Percentiles rank a stretch among this genome's conserved stretches.
These are phyloP conservation scores for Maconellicoccus hirsutus DNA, from an alignment of 1,140 invertebrate species.

Conservation along the genomic window DNA sequence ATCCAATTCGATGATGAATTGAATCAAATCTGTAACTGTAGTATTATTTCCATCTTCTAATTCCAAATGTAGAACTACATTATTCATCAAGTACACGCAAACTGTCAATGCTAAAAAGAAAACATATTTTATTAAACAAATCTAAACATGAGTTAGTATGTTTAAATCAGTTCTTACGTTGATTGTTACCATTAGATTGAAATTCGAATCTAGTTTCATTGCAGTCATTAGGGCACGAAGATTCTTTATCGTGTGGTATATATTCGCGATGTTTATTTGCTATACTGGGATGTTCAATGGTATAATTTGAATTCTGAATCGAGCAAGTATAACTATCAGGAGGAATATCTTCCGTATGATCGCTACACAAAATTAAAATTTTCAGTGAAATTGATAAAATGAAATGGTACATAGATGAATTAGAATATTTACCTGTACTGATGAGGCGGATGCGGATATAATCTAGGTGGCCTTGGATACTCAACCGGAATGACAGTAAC, in stretches of 20 bases:
- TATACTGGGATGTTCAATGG: slow-evolving; percentile 13
- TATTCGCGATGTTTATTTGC: slow-evolving; percentile 24
- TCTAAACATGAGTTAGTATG: background rate
- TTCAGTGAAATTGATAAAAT: background rate
- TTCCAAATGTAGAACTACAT: slow-evolving; percentile 53
- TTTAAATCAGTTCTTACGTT: background rate
- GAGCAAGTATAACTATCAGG: slow-evolving; percentile 5
- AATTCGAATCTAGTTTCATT: background rate
- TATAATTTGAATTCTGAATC: slow-evolving; percentile 24
- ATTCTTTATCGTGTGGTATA: slow-evolving; percentile 23
- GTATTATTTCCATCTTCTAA: slow-evolving; percentile 46
- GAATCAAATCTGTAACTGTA: slow-evolving; percentile 41
- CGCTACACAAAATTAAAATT: slow-evolving; percentile 24
- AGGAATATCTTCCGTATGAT: slow-evolving; percentile 23
- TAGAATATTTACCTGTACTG: slow-evolving; percentile 29
- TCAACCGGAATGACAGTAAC: slow-evolving; percentile 32
- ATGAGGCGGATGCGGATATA: slow-evolving; percentile 30
- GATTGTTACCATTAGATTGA: background rate
- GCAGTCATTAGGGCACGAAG: slow-evolving; percentile 23
- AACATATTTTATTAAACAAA: slow-evolving; percentile 2
- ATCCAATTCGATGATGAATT: slow-evolving; percentile 42
- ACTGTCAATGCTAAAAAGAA: slow-evolving; percentile 30
- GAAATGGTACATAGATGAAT: background rate
- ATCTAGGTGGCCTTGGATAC: slow-evolving; percentile 28
- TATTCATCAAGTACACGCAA: slow-evolving; percentile 54